Conservation (phyloP, 23 tunicate species). For the Phallusia fumigata region DNA sequence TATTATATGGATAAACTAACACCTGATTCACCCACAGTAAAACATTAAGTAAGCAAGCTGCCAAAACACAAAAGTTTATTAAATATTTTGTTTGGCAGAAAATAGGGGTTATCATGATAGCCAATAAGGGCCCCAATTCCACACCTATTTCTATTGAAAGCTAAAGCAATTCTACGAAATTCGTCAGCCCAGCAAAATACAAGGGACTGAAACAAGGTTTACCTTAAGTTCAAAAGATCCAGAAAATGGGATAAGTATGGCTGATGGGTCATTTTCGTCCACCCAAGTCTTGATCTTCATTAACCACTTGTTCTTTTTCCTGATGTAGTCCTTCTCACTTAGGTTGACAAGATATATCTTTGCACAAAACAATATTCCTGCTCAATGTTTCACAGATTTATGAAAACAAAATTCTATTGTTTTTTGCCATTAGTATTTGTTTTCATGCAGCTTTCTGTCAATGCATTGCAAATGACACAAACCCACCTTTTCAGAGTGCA, state of each 20-base stretch:
- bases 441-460: background rate
- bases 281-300: slow-evolving; percentile 94
- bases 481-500: background rate
- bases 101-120: too few species aligned
- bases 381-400: background rate
- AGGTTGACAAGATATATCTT: slow-evolving; percentile 93
- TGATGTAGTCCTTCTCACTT: slow-evolving; percentile 91
- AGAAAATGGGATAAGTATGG: slow-evolving; percentile 74
- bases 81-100: too few species aligned
- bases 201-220: background rate
- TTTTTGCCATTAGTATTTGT: background rate
- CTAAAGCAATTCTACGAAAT: too few species aligned
- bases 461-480: background rate
- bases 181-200: too few species aligned
- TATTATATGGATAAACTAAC: too few species aligned
- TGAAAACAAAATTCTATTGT: background rate
- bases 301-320: slow-evolving; percentile 94
- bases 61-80: too few species aligned
- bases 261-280: slow-evolving; percentile 65
- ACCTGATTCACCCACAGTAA: too few species aligned
- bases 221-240: slow-evolving; percentile 86
- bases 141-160: too few species aligned
- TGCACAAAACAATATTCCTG: background rate
- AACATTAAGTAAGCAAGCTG: too few species aligned
- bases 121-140: too few species aligned